Percentiles rank a stretch among this genome's conserved stretches.
phyloP scores from a whole-genome alignment of 2,888 invertebrate genomes.

The Nymphalis urticae region DNA sequence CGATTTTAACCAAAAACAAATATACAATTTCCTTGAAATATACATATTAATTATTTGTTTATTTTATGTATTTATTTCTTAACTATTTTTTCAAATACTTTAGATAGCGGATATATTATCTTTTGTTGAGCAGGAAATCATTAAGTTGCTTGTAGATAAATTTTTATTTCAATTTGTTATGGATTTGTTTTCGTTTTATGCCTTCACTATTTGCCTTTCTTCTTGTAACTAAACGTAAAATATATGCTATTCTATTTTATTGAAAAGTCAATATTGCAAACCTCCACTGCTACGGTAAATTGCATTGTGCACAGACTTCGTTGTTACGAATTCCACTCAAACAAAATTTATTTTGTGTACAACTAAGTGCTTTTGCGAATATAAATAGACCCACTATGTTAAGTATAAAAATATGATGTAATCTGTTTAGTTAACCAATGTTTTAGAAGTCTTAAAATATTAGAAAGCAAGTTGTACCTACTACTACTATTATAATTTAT shows the following conservation, averaged over 20 bases:
- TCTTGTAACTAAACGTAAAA: background rate
- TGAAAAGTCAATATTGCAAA: conserved; percentile 12
- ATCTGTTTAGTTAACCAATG: background rate
- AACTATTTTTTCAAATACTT: no score
- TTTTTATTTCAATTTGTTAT: background rate
- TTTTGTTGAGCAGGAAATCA: no score
- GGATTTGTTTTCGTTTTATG: background rate
- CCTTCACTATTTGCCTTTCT: background rate
- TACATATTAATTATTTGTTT: no score
- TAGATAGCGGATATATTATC: no score
- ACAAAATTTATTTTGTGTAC: conserved; percentile 7
- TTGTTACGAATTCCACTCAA: conserved; percentile 8
- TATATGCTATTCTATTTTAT: conserved; percentile 3
- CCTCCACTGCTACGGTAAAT: conserved; percentile 6
- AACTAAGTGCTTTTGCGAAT: conserved; percentile 9
- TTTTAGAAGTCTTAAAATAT: no score
- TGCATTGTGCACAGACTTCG: conserved; percentile 6
- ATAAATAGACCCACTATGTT: background rate
- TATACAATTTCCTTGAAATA: no score
- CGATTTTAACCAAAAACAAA: no score
- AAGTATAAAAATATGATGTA: background rate
- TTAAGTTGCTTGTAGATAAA: no score
- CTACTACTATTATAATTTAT: no score
- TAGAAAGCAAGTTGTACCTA: no score
- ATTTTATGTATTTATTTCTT: no score